Evolutionary conservation across 2,113 vertebrate genomes (phyloP).

Genomic region (Chinchilla lanigera): DNA sequence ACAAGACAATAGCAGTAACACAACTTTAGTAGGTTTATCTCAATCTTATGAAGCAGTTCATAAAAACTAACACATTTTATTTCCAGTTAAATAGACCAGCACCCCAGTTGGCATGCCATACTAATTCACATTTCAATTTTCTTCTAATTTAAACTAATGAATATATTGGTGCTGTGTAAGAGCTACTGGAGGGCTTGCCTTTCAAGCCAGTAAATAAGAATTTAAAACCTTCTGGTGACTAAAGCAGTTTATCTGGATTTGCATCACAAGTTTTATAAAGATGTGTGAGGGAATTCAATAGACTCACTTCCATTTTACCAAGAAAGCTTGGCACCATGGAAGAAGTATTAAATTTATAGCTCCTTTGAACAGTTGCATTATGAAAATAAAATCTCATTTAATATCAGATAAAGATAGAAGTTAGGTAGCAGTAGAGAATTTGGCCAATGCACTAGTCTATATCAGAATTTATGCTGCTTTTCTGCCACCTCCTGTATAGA

Average conservation of each 20-base stretch:
- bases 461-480: neutral
- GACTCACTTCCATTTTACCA: slow-evolving; percentile 19
- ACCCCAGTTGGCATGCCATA: neutral
- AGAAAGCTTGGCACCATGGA: neutral
- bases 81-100: neutral
- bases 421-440: neutral
- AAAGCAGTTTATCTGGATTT: neutral
- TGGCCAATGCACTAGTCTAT: neutral
- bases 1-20: neutral
- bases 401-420: neutral
- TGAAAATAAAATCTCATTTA: slow-evolving; percentile 34
- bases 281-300: neutral
- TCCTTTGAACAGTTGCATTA: neutral
- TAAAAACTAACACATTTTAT: neutral
- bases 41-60: neutral
- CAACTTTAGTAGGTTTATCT: neutral
- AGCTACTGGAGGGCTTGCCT: neutral
- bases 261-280: slow-evolving; percentile 27
- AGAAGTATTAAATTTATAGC: neutral
- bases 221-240: neutral
- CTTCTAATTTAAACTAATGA: slow-evolving; percentile 20
- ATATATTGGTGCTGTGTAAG: neutral
- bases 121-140: slow-evolving; percentile 13
- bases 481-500: neutral
- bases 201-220: neutral